Conservation (phyloP, 30 jellyfish, hydroid and myxozoan genomes). For the Morbakka virulenta region DNA sequence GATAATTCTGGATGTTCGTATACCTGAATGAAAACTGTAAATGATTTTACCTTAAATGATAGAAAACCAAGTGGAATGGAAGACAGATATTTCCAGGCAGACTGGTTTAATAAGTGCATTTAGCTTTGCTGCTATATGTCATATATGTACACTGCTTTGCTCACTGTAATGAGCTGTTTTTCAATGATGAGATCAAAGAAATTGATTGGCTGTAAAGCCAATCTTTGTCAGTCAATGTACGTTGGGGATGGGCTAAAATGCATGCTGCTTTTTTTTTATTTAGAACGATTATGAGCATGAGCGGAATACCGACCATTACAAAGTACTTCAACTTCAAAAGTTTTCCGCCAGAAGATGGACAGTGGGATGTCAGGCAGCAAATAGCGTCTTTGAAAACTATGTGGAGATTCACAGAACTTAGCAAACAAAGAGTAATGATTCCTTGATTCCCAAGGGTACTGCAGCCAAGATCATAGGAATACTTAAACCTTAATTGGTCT, state of each 20-base stretch:
- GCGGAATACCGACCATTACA: not conserved
- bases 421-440: not conserved
- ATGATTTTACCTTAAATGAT: not conserved
- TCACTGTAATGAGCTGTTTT: not conserved
- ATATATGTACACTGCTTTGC: not conserved
- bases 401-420: not conserved
- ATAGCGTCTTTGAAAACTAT: not conserved
- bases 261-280: not conserved
- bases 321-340: not conserved
- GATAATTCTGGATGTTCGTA: too few species aligned
- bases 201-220: not conserved
- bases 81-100: not conserved
- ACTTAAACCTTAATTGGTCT: not conserved
- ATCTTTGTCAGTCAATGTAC: not conserved
- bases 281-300: not conserved
- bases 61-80: not conserved
- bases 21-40: too few species aligned
- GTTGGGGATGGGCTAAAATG: not conserved
- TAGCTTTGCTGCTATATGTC: not conserved
- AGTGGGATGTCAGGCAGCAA: not conserved
- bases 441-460: not conserved
- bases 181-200: not conserved
- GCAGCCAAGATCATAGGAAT: not conserved
- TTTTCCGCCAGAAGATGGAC: not conserved
- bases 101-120: not conserved